Conservation (phyloP, 1,140 invertebrate genomes). For the Coptotermes formosanus region DNA sequence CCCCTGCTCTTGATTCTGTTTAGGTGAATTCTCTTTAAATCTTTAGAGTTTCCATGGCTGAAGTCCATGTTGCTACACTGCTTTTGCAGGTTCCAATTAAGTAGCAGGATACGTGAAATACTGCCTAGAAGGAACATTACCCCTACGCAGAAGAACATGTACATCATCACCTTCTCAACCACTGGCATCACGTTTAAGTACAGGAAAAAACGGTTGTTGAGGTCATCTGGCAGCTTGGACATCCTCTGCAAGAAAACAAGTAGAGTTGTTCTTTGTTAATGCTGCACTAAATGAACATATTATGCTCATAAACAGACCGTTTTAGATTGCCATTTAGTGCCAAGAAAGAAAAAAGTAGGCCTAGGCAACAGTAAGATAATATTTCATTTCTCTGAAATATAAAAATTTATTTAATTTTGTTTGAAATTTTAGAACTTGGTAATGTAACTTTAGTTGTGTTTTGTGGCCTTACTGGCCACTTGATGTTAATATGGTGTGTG, state of each 20-base stretch:
- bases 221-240: slow-evolving; percentile 58
- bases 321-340: not conserved
- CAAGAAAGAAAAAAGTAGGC: not conserved
- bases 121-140: slow-evolving; percentile 51
- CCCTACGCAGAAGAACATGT: slow-evolving; percentile 57
- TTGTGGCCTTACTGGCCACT: no score
- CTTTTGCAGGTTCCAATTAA: slow-evolving; percentile 40
- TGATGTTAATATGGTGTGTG: no score
- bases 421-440: no score
- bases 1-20: slow-evolving; percentile 36
- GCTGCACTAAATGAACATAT: no score
- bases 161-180: slow-evolving; percentile 57
- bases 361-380: not conserved
- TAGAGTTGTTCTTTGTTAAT: slow-evolving; percentile 24
- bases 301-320: not conserved
- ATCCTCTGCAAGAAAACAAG: slow-evolving; percentile 60
- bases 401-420: no score
- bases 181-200: slow-evolving; percentile 69
- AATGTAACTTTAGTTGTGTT: no score
- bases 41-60: not conserved
- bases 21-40: slow-evolving; percentile 30
- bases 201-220: slow-evolving; percentile 65
- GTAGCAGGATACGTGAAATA: slow-evolving; percentile 47
- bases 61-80: slow-evolving; percentile 28
- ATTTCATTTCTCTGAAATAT: no score